Percentiles rank a stretch among this genome's conserved stretches.
Evolutionary conservation across 1,140 invertebrate species (phyloP).

Genomic region (Drosophila littoralis): DNA sequence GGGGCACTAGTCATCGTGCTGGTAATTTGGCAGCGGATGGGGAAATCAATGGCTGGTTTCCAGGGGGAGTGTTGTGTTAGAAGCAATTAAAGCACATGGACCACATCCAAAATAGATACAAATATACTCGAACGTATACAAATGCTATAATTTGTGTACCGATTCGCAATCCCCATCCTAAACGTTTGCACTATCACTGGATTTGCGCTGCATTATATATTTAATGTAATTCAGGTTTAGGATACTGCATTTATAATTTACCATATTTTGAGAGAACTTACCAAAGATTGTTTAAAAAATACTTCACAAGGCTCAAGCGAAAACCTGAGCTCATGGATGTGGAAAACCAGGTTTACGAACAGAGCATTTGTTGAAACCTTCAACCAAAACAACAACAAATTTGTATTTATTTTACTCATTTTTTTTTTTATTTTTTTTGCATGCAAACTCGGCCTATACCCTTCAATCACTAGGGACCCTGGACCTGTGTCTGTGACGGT

Average conservation of each 20-base stretch:
- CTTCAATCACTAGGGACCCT: neutral
- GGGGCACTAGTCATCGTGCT: neutral
- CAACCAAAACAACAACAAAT: too few species aligned
- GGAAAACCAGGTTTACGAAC: too few species aligned
- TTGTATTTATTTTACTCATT: neutral
- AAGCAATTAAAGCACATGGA: neutral
- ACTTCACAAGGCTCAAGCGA: neutral
- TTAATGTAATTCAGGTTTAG: too few species aligned
- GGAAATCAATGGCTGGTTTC: conserved; percentile 9
- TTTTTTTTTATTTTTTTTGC: neutral
- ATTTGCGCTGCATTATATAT: too few species aligned
- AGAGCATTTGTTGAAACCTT: neutral
- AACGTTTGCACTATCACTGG: too few species aligned
- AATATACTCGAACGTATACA: neutral
- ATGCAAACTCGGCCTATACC: neutral
- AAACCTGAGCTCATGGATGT: neutral
- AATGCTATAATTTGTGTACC: too few species aligned
- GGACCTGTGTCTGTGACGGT: neutral
- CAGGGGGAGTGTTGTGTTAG: neutral
- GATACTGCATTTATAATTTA: too few species aligned
- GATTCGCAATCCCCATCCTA: too few species aligned
- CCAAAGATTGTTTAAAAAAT: too few species aligned
- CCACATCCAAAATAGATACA: neutral
- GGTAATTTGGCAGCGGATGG: conserved; percentile 1
- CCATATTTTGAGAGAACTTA: too few species aligned